phyloP scores from a whole-genome alignment of 2,797 vertebrate genomes.

The Manis pentadactyla region DNA sequence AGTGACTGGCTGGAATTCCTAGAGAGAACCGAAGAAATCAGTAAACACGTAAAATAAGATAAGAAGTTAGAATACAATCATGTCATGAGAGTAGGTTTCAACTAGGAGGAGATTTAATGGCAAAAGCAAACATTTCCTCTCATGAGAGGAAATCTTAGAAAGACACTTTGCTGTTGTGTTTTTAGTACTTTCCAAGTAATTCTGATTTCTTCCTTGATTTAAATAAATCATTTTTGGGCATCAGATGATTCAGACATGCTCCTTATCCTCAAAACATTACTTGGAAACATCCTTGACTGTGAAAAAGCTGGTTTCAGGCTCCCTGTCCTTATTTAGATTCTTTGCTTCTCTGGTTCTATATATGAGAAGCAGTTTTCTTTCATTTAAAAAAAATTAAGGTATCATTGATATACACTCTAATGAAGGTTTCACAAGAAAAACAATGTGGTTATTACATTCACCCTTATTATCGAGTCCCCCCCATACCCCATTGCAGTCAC shows the following conservation, averaged over 20 bases:
- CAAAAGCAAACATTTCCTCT: conserved; percentile 5
- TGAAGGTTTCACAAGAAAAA: too few relatives aligned
- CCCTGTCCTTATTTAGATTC: background rate
- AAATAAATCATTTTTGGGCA: conserved; percentile 11
- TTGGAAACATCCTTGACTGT: conserved; percentile 38
- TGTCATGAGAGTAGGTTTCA: conserved; percentile 24
- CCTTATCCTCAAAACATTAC: background rate
- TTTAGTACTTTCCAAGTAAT: conserved; percentile 13
- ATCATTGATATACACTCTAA: too few relatives aligned
- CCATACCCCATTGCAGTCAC: too few relatives aligned
- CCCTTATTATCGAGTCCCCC: too few relatives aligned
- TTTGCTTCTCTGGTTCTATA: conserved; percentile 33
- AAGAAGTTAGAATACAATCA: conserved; percentile 9
- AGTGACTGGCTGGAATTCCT: conserved; percentile 19
- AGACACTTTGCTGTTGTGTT: background rate
- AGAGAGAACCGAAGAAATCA: conserved; percentile 42
- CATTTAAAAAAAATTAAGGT: too few relatives aligned
- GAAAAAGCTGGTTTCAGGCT: background rate
- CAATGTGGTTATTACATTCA: too few relatives aligned
- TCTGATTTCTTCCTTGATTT: conserved; percentile 17
- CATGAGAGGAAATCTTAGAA: background rate
- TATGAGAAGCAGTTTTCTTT: conserved; percentile 33
- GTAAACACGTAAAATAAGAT: conserved; percentile 21
- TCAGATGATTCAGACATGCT: background rate
- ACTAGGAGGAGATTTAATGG: background rate